Evolutionary conservation across 2,888 invertebrate species (phyloP), one percentile per base, ranked within the genome.

Genomic region (Acronicta alni): DNA sequence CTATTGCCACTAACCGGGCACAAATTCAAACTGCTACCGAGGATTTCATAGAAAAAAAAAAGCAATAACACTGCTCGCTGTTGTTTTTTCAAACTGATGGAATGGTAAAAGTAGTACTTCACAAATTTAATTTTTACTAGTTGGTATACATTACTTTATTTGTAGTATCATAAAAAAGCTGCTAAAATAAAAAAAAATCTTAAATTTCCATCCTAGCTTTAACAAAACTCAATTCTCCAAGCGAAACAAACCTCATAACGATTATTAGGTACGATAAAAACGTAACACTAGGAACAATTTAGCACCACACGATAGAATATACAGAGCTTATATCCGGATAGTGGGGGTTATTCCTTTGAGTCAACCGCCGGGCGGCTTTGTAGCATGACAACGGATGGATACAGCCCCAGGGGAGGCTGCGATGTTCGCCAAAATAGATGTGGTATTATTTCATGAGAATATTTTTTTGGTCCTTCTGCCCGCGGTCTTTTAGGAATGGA

Each of bases 271-370:
- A 23, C 55, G 67, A 62, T 58, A 61, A 63, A 68, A 64, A 54
- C 17, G 49, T 46, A 54, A 55, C 47, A 48, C 16, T 32, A 55
- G 39, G 47, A 42, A 69, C 57, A 71, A 66, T 71, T 65, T 71
- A 54, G 47, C 59, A 26, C 43, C 57, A 60, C 72, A 59, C 66
- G 67, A 76, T 67, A 66, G 57, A 67, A 70, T 64, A 60, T 57
- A 68, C 56, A 53, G 61, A 68, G 65, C 59, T 72, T 76, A 72
- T 74, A 53, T 54, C 51, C 43, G 39, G 58, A 69, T 69, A 69
- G 75, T 60, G 47, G 23, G 15, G 67, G 64, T 77, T 80, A 82
- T 82, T 79, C 83, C 81, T 81, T 81, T 78, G 83, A 81, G 82
- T 75, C 74, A 71, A 74, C 75, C 72, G 68, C 66, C 64, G 59